Base-by-base conservation (phyloP, 2,797 vertebrate species). In the Gymnodraco acuticeps region DNA sequence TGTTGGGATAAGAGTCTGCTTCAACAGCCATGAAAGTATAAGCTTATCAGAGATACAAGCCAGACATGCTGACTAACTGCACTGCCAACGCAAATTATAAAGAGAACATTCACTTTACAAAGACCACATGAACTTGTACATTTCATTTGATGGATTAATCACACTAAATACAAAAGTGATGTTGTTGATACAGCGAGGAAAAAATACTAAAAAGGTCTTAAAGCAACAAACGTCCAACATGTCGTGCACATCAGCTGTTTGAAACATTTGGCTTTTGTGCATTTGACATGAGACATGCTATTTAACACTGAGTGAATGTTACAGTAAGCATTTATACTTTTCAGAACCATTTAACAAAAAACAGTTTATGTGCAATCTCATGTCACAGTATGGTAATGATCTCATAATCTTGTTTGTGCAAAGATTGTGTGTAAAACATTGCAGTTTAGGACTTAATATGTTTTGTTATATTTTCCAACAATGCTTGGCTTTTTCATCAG, bases 1-100 rank as follows among this genome's bases (percentile, higher is more conserved):
- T 54, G 31, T 10, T 69, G 41, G 6, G 51, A 87, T 72, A 77
- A 58, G 48, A 51, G 53, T 55, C 15, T 17, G 46, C 48, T 65
- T 70, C 16, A 31, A 43, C 12, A 23, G n/a, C 41, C 60, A 31
- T 17, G 9, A 65, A 63, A 74, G 8, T 17, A 27, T 52, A 65
- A 48, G 17, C 16, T 76, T 72, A 77, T 73, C 75, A 65, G 55
- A 60, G 77, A 81, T 10, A 75, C 17, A 81, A 63, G 47, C 59
- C 82, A 82, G 78, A 78, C 55, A 46, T 61, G 53, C 19, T 74
- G 69, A 87, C 31, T 62, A 64, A 83, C 63, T 41, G 15, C 2
- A 48, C 7, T 51, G 56, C 60, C 59, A 27, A 58, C 27, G 52
- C 5, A 56, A 46, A 38, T 62, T 55, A 43, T 27, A 31, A 50